These are phyloP conservation scores for Teleogryllus oceanicus DNA, from an alignment of 2,888 invertebrate genomes.

Conservation along the genomic window DNA sequence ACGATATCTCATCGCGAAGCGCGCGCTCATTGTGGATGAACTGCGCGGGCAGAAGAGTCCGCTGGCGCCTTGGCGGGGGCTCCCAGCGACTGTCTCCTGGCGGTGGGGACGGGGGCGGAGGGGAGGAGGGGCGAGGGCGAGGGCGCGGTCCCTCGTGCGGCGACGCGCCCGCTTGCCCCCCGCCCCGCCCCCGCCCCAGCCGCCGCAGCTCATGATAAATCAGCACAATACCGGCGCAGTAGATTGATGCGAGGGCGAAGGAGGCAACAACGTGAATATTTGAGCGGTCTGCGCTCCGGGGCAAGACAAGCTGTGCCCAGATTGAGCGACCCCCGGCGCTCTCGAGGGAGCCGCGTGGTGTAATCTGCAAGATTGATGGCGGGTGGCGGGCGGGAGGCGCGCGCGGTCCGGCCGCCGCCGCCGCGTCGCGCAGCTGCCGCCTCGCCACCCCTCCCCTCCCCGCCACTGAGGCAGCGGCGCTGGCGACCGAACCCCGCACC, in stretches of 20 bases:
- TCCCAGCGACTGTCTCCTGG: neutral
- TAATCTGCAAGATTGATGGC: neutral
- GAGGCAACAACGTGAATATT: slow-evolving; percentile 11
- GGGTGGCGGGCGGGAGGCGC: neutral
- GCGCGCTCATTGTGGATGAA: too few relatives aligned
- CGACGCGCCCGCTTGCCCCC: neutral
- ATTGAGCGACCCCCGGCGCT: neutral
- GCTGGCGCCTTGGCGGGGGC: too few relatives aligned
- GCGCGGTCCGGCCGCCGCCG: neutral
- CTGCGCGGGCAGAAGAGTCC: too few relatives aligned
- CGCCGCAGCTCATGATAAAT: slow-evolving; percentile 10
- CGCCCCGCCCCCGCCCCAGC: too few relatives aligned
- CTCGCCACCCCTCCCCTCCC: neutral
- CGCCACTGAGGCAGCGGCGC: neutral
- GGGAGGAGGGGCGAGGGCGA: neutral
- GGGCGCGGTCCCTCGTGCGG: neutral
- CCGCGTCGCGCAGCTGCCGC: neutral
- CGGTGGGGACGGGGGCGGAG: neutral
- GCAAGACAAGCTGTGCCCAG: neutral
- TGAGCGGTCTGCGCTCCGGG: neutral
- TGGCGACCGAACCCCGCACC: neutral
- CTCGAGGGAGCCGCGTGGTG: neutral
- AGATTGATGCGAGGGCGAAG: slow-evolving; percentile 18
- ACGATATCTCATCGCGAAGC: too few relatives aligned
- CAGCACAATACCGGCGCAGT: slow-evolving; percentile 18